phyloP scores from a whole-genome alignment of 2,888 invertebrate genomes.

The Bedellia somnulentella region DNA sequence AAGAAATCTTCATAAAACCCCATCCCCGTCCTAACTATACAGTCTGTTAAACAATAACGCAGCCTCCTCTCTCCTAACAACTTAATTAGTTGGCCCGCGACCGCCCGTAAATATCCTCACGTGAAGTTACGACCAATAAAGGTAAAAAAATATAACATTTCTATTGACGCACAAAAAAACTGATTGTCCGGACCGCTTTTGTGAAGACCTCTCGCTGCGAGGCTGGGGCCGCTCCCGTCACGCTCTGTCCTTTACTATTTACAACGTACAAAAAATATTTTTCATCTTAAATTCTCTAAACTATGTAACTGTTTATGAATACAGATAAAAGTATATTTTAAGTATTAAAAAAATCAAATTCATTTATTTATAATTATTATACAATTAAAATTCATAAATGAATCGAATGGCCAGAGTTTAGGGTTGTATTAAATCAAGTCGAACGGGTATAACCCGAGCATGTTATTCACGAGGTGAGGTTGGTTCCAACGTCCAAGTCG shows the following conservation, averaged over 20 bases:
- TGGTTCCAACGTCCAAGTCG: too few species aligned
- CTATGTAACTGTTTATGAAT: too few species aligned
- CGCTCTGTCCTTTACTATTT: too few species aligned
- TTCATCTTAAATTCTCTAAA: too few species aligned
- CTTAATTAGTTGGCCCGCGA: conserved; percentile 57
- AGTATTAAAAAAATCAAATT: too few species aligned
- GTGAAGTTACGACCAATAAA: conserved; percentile 59
- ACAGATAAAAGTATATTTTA: too few species aligned
- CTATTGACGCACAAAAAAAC: conserved; percentile 55
- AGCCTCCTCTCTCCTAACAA: conserved; percentile 47
- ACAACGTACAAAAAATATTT: too few species aligned
- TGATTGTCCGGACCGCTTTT: conserved; percentile 51
- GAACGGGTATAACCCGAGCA: neutral
- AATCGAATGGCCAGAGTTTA: too few species aligned
- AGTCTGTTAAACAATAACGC: conserved; percentile 45
- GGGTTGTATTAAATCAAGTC: too few species aligned
- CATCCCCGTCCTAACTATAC: conserved; percentile 28
- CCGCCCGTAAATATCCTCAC: conserved; percentile 55
- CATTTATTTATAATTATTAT: too few species aligned
- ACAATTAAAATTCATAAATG: too few species aligned
- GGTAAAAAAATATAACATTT: conserved; percentile 58
- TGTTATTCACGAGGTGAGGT: conserved; percentile 1
- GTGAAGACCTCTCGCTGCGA: conserved; percentile 48
- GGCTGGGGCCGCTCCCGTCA: conserved; percentile 13
- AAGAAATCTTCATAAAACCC: too few species aligned